A percentile compares a stretch with the other conserved stretches of the same genome.
Conservation (phyloP, 2,113 vertebrate genomes). For the Oenanthe oenanthe region DNA sequence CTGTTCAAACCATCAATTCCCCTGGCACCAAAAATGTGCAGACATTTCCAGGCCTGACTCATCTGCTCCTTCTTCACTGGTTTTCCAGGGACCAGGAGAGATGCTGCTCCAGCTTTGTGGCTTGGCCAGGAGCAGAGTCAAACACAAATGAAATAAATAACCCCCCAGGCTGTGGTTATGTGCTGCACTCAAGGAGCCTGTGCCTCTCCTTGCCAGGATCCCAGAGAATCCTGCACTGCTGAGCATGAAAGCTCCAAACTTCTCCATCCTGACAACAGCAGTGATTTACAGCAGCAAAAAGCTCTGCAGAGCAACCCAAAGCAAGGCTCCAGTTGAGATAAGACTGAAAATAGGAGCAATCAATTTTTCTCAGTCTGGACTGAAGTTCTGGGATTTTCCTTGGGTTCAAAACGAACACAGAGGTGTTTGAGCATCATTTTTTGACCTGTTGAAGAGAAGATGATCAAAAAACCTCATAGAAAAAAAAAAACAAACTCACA, state of each 20-base stretch:
- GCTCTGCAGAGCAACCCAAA: constrained; percentile 25
- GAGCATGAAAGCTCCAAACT: constrained; percentile 4
- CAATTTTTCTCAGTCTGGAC: constrained; percentile 22
- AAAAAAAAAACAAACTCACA: not conserved
- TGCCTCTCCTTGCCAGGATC: not conserved
- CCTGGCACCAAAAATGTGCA: not conserved
- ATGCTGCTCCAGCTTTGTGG: not conserved
- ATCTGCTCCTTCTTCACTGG: not conserved
- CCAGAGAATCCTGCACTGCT: not conserved
- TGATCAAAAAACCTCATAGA: not conserved
- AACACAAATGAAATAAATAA: rapidly evolving
- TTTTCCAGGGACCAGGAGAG: not conserved
- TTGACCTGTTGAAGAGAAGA: not conserved
- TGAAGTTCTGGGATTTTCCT: constrained; percentile 13
- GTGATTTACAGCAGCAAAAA: constrained; percentile 58
- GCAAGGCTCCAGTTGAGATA: constrained; percentile 40
- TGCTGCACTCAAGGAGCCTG: not conserved
- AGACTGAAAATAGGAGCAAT: constrained; percentile 43
- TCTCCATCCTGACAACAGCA: constrained; percentile 8
- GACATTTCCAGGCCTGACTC: not conserved
- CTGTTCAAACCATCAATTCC: not conserved
- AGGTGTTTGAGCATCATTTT: not conserved
- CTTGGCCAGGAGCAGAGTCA: not conserved
- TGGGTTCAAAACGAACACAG: not conserved
- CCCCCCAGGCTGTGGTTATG: not conserved